Conservation (phyloP, 2,888 invertebrate genomes). For the Acrobasis repandana region DNA sequence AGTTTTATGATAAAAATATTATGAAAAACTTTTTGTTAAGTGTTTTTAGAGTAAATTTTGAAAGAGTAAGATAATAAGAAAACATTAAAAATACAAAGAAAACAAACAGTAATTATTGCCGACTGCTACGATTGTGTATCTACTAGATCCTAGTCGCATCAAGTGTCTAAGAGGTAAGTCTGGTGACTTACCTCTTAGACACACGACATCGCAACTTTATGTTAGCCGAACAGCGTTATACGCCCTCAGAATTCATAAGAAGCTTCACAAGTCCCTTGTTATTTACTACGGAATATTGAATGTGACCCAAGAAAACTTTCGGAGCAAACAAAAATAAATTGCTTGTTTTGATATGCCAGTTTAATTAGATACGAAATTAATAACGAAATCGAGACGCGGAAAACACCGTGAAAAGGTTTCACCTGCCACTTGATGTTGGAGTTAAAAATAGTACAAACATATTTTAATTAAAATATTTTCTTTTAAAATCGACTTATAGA, state of each 20-base stretch:
- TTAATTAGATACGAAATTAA: conserved; percentile 2
- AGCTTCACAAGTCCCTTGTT: conserved; percentile 6
- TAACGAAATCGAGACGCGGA: conserved; percentile 1
- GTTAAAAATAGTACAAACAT: background rate
- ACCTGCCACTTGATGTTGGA: background rate
- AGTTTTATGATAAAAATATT: no score
- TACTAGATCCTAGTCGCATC: no score
- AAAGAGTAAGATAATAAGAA: no score
- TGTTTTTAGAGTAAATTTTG: no score
- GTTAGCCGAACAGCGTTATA: conserved; percentile 1
- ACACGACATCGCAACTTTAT: conserved; percentile 7
- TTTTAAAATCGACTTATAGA: no score
- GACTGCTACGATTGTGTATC: no score
- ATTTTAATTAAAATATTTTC: background rate
- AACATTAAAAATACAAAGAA: no score
- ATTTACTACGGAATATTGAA: conserved; percentile 3
- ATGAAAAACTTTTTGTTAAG: no score
- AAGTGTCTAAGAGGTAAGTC: no score
- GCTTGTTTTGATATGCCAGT: background rate
- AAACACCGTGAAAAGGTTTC: conserved; percentile 1
- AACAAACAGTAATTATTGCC: no score
- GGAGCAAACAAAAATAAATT: background rate
- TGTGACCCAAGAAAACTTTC: background rate
- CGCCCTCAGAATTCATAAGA: conserved; percentile 9
- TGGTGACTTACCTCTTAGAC: background rate